phyloP scores from a whole-genome alignment of 2,113 vertebrate genomes.

The Microcebus griseorufus region DNA sequence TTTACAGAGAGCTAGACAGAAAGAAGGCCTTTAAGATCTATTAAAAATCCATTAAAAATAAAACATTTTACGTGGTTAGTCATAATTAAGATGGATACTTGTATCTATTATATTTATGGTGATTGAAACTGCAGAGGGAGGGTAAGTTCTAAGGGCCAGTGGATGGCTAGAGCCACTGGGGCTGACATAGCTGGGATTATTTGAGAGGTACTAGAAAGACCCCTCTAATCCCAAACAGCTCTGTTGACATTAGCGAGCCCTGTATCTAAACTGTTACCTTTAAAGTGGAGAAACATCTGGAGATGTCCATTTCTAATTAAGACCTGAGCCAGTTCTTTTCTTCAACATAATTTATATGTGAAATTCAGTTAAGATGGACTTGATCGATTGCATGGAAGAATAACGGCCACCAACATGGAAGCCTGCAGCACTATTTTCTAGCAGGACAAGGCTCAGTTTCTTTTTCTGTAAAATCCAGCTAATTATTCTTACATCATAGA shows the following conservation, averaged over 20 bases:
- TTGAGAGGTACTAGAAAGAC: not conserved
- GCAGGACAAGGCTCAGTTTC: not conserved
- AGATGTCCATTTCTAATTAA: not conserved
- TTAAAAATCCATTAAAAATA: constrained; percentile 48
- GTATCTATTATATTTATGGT: not conserved
- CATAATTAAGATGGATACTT: constrained; percentile 1
- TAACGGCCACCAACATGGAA: not conserved
- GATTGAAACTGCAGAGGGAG: not conserved
- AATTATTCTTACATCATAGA: constrained; percentile 37
- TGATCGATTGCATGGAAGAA: constrained; percentile 10
- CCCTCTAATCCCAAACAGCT: not conserved
- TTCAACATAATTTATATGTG: not conserved
- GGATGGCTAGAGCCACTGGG: not conserved
- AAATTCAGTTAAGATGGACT: constrained; percentile 40
- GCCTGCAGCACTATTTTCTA: not conserved
- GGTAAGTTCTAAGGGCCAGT: not conserved
- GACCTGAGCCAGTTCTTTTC: not conserved
- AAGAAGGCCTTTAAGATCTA: not conserved
- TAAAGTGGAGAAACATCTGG: not conserved
- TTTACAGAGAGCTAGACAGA: not conserved
- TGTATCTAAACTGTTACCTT: not conserved
- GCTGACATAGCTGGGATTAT: not conserved
- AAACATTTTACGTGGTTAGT: constrained; percentile 9
- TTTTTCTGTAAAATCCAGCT: constrained; percentile 22
- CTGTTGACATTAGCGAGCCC: not conserved